Base-by-base conservation (phyloP, 2,888 invertebrate species). In the Tubulanus polymorphus region DNA sequence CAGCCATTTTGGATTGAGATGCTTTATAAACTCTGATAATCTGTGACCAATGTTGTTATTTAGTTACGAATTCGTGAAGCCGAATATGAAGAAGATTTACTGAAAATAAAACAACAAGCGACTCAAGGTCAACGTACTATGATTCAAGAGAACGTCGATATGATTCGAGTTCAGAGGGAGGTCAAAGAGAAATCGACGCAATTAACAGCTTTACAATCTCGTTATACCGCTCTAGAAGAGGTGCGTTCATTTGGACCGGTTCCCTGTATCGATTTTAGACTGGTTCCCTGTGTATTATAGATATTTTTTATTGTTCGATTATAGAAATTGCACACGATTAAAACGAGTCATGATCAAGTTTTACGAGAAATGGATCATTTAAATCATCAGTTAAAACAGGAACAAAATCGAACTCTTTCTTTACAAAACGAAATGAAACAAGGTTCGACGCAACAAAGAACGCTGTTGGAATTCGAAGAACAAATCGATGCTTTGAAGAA, bases 131-230 rank as follows among this genome's bases (percentile, higher is more conserved):
- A 78, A 54, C 72, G 73, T 49, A 62, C 64, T 0, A 70, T 64
- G 58, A 70, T 80, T 5, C 77, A 80, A 63, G 80, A 80, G 59
- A 80, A 80, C 56, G 74, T 80, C 54, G 79, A 79, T 61, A 64
- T 79, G 63, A 80, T 80, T 50, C 73, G 76, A 45, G 65, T 80
- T 50, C 78, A 80, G 64, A 58, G 79, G 48, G 79, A 80, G 54
- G 66, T 80, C 23, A 78, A 79, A 60, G 79, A 79, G 54, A 80
- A 79, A 60, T 71, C 73, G 26, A 73, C 74, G 10, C 72, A 76
- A 57, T 61, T 76, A 29, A 61, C 70, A 8, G 69, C 67, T 51
- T 58, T 80, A 25, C 75, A 79, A 56, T 70, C 74, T 25, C 76
- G 77, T 63, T 79, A 72, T 63, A 60, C 65, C 37, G 67, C 70